A percentile compares a stretch with the other conserved stretches of the same genome.
phyloP scores from a whole-genome alignment of 1,140 invertebrate genomes.

The Eufriesea mexicana region DNA sequence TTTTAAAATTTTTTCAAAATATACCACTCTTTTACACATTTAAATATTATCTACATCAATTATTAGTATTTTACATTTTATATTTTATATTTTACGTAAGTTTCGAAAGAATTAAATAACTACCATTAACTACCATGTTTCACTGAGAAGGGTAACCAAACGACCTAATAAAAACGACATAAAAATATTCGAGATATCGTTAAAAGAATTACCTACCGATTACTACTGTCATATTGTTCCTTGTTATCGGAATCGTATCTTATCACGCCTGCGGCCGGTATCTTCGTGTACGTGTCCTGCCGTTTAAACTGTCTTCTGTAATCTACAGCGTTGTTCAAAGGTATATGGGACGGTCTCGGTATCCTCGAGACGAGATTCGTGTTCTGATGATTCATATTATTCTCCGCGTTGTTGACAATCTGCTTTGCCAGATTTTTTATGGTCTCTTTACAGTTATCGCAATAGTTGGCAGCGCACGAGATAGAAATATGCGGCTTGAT shows the following conservation, averaged over 20 bases:
- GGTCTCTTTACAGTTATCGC: conserved; percentile 86
- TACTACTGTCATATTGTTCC: conserved; percentile 73
- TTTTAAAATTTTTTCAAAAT: background rate
- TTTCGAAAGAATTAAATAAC: background rate
- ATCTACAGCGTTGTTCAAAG: conserved; percentile 65
- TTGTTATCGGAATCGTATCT: conserved; percentile 77
- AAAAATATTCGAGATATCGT: too few species aligned
- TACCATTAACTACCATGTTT: background rate
- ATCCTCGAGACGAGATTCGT: conserved; percentile 72
- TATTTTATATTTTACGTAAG: background rate
- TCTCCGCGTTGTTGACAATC: conserved; percentile 69
- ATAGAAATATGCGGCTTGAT: conserved; percentile 82
- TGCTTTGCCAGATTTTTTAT: conserved; percentile 81
- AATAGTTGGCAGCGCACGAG: conserved; percentile 84
- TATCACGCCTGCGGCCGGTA: conserved; percentile 68
- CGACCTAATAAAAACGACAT: background rate
- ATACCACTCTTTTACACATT: background rate
- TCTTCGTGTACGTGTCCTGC: conserved; percentile 79
- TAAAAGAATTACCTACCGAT: conserved; percentile 65
- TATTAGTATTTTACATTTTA: background rate
- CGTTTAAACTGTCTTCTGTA: conserved; percentile 75
- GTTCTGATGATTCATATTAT: conserved; percentile 68
- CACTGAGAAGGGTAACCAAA: conserved; percentile 3
- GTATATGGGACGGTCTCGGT: conserved; percentile 75
- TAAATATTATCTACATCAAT: background rate